phyloP scores from a whole-genome alignment of 1,140 invertebrate species.

The Chionoecetes opilio region DNA sequence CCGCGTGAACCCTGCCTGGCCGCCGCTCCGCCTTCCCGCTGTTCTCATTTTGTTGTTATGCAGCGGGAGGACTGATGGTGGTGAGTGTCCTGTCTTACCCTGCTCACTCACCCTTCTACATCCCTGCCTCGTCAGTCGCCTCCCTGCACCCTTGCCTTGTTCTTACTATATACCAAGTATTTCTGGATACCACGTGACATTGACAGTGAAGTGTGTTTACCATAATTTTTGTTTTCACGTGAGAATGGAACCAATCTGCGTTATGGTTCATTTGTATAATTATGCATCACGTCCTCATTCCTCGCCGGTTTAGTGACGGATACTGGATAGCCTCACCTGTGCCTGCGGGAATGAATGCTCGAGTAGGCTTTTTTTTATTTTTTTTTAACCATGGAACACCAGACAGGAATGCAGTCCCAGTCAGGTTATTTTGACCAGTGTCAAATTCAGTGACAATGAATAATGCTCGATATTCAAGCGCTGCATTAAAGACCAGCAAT shows the following conservation, averaged over 20 bases:
- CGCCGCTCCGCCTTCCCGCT: background rate
- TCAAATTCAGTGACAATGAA: background rate
- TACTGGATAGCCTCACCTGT: background rate
- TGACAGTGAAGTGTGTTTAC: no score
- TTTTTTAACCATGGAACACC: no score
- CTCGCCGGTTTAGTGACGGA: background rate
- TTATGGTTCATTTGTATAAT: background rate
- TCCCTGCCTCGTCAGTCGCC: no score
- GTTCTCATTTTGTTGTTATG: background rate
- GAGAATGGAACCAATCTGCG: background rate
- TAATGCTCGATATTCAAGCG: background rate
- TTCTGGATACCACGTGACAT: no score
- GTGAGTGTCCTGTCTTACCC: no score
- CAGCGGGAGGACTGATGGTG: background rate
- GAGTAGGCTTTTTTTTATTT: conserved; percentile 10
- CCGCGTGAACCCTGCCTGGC: background rate
- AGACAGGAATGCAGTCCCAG: background rate
- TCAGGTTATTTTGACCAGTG: background rate
- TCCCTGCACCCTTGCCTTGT: no score
- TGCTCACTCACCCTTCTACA: no score
- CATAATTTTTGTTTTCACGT: no score
- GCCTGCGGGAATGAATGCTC: background rate
- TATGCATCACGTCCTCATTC: background rate
- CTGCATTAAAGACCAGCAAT: background rate
- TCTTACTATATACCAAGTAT: no score